phyloP scores from a whole-genome alignment of 2,888 invertebrate species.

The Cyclophora punctaria region DNA sequence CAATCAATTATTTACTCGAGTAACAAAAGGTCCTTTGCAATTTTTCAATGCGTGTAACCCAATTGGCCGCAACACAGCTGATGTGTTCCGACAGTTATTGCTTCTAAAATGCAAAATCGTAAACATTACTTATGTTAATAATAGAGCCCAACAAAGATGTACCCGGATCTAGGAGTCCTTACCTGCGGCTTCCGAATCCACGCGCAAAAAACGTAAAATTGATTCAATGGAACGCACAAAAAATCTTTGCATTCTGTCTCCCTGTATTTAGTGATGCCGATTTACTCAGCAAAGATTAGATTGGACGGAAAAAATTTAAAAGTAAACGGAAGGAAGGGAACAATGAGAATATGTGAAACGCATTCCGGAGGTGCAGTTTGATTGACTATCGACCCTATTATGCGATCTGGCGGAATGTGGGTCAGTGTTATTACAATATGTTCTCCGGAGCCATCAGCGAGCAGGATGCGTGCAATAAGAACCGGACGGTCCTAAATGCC shows the following conservation, averaged over 20 bases:
- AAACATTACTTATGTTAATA: constrained; percentile 63
- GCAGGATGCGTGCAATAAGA: constrained; percentile 60
- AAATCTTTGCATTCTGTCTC: constrained; percentile 55
- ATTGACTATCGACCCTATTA: constrained; percentile 57
- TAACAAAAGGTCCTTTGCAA: background rate
- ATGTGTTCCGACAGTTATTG: constrained; percentile 64
- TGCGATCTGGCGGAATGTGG: constrained; percentile 44
- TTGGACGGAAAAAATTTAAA: constrained; percentile 57
- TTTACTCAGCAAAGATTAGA: constrained; percentile 61
- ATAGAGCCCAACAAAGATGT: constrained; percentile 47
- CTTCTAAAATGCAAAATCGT: constrained; percentile 66
- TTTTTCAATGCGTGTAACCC: constrained; percentile 34
- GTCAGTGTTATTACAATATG: constrained; percentile 51
- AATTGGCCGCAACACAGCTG: constrained; percentile 63
- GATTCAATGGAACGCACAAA: constrained; percentile 60
- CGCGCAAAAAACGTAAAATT: constrained; percentile 63
- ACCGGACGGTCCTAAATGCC: constrained; percentile 19
- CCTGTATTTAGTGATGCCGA: constrained; percentile 64
- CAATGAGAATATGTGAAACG: constrained; percentile 7
- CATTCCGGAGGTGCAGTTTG: constrained; percentile 23
- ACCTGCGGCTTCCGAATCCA: constrained; percentile 73
- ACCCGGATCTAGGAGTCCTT: constrained; percentile 68
- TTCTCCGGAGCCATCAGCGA: constrained; percentile 28
- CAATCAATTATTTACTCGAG: background rate
- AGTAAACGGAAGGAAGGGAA: constrained; percentile 6